Conservation (phyloP, 2,888 invertebrate species). For the Andrena bucephala region DNA sequence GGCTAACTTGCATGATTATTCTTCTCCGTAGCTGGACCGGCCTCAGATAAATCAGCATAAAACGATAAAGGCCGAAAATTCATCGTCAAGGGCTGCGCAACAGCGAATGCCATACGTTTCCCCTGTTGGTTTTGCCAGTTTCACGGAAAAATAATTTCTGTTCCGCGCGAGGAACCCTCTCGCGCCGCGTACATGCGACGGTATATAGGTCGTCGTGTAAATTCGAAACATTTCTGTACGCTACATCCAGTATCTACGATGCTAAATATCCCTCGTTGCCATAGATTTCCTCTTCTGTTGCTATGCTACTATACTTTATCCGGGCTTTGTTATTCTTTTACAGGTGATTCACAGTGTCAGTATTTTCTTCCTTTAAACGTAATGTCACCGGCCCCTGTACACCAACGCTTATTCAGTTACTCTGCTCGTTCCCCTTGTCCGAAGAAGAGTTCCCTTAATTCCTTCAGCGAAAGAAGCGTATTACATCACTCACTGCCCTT, state of each 20-base stretch:
- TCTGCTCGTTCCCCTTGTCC: not conserved
- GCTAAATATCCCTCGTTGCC: constrained; percentile 30
- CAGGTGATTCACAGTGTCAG: constrained; percentile 5
- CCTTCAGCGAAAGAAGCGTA: not conserved
- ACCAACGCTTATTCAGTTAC: constrained; percentile 4
- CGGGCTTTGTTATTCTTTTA: constrained; percentile 15
- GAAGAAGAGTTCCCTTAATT: constrained; percentile 14
- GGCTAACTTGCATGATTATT: not conserved
- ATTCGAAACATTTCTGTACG: constrained; percentile 41
- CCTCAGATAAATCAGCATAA: no score
- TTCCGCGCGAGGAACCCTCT: constrained; percentile 19
- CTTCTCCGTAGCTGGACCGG: no score
- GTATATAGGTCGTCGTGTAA: constrained; percentile 37
- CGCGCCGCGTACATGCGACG: constrained; percentile 7
- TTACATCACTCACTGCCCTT: constrained; percentile 10
- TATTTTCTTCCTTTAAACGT: constrained; percentile 24
- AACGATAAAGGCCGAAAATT: not conserved
- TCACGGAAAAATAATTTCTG: constrained; percentile 32
- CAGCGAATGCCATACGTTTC: not conserved
- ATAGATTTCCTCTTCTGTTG: constrained; percentile 29
- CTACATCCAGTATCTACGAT: constrained; percentile 26
- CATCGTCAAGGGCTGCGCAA: not conserved
- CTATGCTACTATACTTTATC: constrained; percentile 9
- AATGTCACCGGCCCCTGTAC: not conserved
- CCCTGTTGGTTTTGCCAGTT: not conserved